Conservation (phyloP, 2,888 invertebrate genomes). For the Taphrorychus bicolor region DNA sequence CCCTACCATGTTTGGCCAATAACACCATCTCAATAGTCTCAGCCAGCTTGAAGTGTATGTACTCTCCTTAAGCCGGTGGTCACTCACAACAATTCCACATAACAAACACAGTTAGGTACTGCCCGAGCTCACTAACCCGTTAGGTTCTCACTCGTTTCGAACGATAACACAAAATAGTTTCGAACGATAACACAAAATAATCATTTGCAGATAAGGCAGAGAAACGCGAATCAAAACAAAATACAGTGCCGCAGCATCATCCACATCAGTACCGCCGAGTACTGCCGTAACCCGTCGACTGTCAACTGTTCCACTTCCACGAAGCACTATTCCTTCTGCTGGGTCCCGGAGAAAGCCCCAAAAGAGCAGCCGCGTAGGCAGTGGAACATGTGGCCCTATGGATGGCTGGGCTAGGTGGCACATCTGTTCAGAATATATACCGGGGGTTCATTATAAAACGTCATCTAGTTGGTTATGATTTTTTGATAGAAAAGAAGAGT, state of each 20-base stretch:
- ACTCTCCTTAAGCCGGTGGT: background rate
- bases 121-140: too few relatives aligned
- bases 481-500: too few relatives aligned
- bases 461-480: too few relatives aligned
- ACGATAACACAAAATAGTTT: background rate
- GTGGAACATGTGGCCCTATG: background rate
- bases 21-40: constrained; percentile 32
- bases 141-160: too few relatives aligned
- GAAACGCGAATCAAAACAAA: too few relatives aligned
- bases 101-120: too few relatives aligned
- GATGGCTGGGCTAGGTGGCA: background rate
- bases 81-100: too few relatives aligned
- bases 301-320: too few relatives aligned
- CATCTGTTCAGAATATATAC: too few relatives aligned
- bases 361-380: background rate
- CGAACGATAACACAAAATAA: background rate
- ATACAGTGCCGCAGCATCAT: background rate
- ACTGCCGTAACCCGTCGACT: background rate
- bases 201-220: background rate
- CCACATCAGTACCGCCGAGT: background rate
- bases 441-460: too few relatives aligned
- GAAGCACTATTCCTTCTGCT: background rate
- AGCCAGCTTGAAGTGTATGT: constrained; percentile 9
- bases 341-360: background rate
- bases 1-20: constrained; percentile 30